Evolutionary conservation across 2,797 vertebrate genomes (phyloP).

Genomic region (Oreonectes daqikongensis): DNA sequence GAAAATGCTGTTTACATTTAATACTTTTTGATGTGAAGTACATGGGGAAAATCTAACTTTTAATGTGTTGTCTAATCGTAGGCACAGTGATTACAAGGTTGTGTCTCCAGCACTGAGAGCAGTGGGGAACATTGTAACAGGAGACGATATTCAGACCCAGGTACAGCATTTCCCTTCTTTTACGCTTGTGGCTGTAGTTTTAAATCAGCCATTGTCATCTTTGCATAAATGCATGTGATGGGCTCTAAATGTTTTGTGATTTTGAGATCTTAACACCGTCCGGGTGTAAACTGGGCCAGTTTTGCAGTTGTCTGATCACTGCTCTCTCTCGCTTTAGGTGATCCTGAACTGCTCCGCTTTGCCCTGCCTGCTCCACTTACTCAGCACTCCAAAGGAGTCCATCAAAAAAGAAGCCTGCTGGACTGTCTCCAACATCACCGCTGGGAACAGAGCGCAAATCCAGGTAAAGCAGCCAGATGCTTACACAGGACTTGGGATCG

Average conservation of each 20-base stretch:
- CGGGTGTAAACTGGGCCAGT: too few relatives aligned
- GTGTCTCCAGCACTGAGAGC: constrained; percentile 90
- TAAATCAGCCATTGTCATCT: background rate
- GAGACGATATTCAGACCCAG: constrained; percentile 92
- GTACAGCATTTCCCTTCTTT: constrained; percentile 63
- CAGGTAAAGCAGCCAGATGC: constrained; percentile 73
- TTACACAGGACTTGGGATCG: background rate
- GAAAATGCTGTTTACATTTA: background rate
- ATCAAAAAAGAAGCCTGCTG: constrained; percentile 91
- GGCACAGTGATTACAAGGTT: constrained; percentile 92
- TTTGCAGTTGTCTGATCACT: background rate
- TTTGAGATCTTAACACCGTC: background rate
- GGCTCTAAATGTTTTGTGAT: background rate
- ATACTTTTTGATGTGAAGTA: background rate
- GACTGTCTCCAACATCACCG: constrained; percentile 93
- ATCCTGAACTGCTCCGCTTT: constrained; percentile 90
- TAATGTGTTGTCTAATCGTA: constrained; percentile 63
- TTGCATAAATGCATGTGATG: background rate
- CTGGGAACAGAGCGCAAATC: constrained; percentile 89
- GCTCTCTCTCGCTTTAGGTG: constrained; percentile 74
- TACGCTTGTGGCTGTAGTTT: too few relatives aligned
- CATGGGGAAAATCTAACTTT: background rate
- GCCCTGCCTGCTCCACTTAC: constrained; percentile 88
- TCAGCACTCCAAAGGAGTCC: constrained; percentile 91
- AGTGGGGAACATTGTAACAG: constrained; percentile 92